These are phyloP conservation scores for Turritopsis dohrnii DNA, from an alignment of 30 jellyfish, hydroid and myxozoan species.

Conservation along the genomic window DNA sequence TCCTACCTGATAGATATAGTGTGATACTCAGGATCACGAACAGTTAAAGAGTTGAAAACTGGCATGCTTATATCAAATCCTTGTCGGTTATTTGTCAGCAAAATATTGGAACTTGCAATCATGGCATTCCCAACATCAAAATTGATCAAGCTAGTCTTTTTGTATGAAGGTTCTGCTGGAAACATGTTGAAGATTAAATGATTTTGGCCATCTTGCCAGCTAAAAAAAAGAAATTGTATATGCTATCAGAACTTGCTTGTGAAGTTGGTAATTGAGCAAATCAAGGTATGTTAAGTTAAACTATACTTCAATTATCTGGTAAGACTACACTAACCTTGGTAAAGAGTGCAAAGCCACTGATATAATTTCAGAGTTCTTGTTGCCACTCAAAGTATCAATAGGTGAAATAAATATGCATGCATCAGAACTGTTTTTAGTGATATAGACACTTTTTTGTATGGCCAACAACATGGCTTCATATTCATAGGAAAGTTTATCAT, in stretches of 20 bases:
- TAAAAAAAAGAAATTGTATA: background rate
- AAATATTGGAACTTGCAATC: constrained; percentile 50
- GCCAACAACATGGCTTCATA: constrained; percentile 39
- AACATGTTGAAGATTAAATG: constrained; percentile 61
- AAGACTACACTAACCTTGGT: constrained; percentile 16
- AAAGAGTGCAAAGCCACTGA: constrained; percentile 16
- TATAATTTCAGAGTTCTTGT: background rate
- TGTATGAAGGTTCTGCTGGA: constrained; percentile 49
- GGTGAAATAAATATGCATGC: constrained; percentile 72
- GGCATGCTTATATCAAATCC: constrained; percentile 71
- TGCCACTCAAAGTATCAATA: constrained; percentile 51
- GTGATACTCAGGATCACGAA: constrained; percentile 8
- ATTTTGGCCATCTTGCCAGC: constrained; percentile 68
- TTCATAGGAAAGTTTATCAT: constrained; percentile 40
- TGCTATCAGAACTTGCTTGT: background rate
- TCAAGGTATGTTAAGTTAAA: no score
- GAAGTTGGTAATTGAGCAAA: no score
- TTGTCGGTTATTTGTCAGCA: constrained; percentile 38
- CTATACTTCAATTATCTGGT: no score
- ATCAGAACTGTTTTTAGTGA: constrained; percentile 46
- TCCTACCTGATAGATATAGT: constrained; percentile 5
- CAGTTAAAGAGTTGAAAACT: constrained; percentile 33
- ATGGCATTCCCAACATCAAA: constrained; percentile 54
- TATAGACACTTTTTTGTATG: constrained; percentile 33
- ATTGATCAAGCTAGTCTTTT: constrained; percentile 23